Evolutionary conservation across 1,140 invertebrate genomes (phyloP), one percentile per base, ranked within the genome.

Genomic region (Charaxes varanes): DNA sequence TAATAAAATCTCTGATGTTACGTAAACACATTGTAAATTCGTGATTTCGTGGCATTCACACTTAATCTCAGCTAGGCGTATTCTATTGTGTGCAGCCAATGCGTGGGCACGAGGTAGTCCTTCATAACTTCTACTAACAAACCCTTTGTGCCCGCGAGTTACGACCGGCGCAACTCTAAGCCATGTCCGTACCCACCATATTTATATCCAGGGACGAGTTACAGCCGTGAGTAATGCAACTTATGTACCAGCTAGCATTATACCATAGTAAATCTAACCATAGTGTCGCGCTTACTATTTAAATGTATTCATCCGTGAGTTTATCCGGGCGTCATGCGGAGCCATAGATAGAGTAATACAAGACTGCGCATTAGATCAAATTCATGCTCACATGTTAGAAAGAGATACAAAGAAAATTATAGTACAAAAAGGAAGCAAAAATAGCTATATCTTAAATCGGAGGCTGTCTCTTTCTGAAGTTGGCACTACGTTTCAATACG

Each of bases 111-210:
- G 44, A 58, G 53, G 58, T 51, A 64, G 56, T 70, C 42, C 65
- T 72, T 72, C 68, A 77, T 74, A 74, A 69, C 55, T 68, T 74
- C 63, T 58, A 61, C 76, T 80, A 80, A 80, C 76, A 80, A 80
- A 77, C 71, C 70, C 68, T 65, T 80, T 79, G 73, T 79, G 50
- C 37, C 30, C n/a, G 14, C 55, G 58, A 77, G 49, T 76, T 68
- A 76, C 52, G 52, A 41, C 37, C 47, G 35, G 35, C 51, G 48
- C 55, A 52, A 60, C 59, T 57, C 57, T 70, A 70, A 74, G 65
- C 52, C 62, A 65, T 71, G 70, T 73, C 68, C 53, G 58, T 62
- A 52, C 57, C 46, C 58, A 52, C 57, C 53, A 62, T 74, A 72
- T 77, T 77, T 80, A 77, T 70, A 76, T 64, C 65, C 52, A 40